Evolutionary conservation across 2,888 invertebrate species (phyloP).

Genomic region (Mantis religiosa): DNA sequence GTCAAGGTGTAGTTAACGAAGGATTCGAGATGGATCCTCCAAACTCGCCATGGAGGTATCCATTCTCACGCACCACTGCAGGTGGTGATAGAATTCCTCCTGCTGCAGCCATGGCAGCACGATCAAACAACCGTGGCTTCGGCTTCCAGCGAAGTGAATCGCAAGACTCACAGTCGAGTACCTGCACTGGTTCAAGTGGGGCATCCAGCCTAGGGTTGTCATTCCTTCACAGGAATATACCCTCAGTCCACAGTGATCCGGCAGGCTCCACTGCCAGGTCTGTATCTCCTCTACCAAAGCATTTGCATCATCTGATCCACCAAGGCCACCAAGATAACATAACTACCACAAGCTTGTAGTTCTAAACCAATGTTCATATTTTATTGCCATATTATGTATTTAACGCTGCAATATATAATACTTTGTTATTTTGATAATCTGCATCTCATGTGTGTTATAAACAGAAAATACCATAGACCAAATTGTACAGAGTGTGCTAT

Average conservation of each 20-base stretch:
- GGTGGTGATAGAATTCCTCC: neutral
- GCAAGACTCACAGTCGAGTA: conserved; percentile 37
- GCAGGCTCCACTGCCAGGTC: conserved; percentile 12
- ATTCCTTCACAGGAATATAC: conserved; percentile 23
- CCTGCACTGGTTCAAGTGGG: conserved; percentile 28
- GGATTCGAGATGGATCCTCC: conserved; percentile 65
- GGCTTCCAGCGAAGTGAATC: conserved; percentile 35
- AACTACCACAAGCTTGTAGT: neutral
- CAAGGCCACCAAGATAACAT: neutral
- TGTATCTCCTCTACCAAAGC: neutral
- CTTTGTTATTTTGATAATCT: neutral
- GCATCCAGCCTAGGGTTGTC: conserved; percentile 36
- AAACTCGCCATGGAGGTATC: conserved; percentile 74
- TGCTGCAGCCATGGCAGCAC: neutral
- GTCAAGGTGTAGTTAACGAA: conserved; percentile 61
- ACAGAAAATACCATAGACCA: no score
- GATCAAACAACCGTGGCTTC: neutral
- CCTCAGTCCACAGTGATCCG: conserved; percentile 20
- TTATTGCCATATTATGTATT: conserved; percentile 30
- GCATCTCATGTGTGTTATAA: no score
- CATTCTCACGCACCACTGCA: conserved; percentile 44
- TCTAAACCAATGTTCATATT: conserved; percentile 9
- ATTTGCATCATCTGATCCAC: neutral
- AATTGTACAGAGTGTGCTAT: no score
- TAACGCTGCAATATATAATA: neutral